Base-by-base conservation (phyloP, 2,888 invertebrate species). In the Crioceris asparagi region DNA sequence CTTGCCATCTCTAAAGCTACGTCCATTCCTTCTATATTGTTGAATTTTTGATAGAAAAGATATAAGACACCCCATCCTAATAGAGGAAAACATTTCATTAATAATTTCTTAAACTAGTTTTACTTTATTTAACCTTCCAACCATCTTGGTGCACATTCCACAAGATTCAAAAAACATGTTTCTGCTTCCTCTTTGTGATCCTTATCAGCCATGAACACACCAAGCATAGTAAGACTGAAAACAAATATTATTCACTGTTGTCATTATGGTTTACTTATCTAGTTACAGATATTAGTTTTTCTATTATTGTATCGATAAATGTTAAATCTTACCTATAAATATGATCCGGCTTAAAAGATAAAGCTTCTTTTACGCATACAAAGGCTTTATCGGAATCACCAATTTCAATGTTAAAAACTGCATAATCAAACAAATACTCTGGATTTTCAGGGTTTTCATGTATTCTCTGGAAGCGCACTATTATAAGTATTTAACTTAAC, bases 381-480 rank as follows among this genome's bases (percentile, higher is more conserved):
- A 56, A 52, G 2, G 62, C 61, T 26, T 54, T 55, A 30, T 59
- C 60, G 3, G 37, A 23, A 17, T 59, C 45, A 3, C 48, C 45
- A 3, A 47, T 40, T 41, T 58, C 53, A 32, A 61, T 38, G 25
- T 59, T 50, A 44, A 48, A 63, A 29, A 65, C 39, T 1, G 61
- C 63, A 36, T 60, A 63, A 43, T 64, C 55, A 37, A 62, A 61
- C 64, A 64, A 65, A 32, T 37, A 47, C 39, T 57, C 49, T 3
- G 60, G 45, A 39, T 42, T 48, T 6, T 45, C 38, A 36, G 53
- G 47, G 40, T 57, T 47, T 14, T 47, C 42, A 33, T 50, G 49
- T 12, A 65, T 53, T 41, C 57, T 41, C 55, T 62, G 42, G 17
- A 55, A 47, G 19, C 25, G 21, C 17, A 17, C 16, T 11, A 29